Conservation (phyloP, 2,888 invertebrate genomes). For the Drosophila suboccidentalis region DNA sequence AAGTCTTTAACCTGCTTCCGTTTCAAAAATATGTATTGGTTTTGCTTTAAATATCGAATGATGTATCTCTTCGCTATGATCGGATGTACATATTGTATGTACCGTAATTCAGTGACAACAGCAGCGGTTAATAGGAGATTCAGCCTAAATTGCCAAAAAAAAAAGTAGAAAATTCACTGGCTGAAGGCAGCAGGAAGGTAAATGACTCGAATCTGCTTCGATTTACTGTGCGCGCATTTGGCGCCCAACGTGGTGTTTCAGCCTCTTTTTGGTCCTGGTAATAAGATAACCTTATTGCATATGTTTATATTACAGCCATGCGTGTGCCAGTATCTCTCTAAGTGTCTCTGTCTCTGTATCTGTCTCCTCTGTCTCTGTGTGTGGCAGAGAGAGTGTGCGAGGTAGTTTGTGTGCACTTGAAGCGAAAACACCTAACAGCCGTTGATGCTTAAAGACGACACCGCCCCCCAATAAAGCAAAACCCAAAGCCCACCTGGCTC, state of each 20-base stretch:
- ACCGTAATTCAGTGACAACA: conserved; percentile 8
- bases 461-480: conserved; percentile 25
- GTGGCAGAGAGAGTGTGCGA: conserved; percentile 2
- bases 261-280: conserved; percentile 55
- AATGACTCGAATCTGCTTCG: conserved; percentile 50
- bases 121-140: conserved; percentile 9
- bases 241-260: conserved; percentile 24
- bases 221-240: conserved; percentile 47
- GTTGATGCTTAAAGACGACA: conserved; percentile 58
- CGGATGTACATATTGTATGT: neutral
- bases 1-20: too few relatives aligned
- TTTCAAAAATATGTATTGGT: neutral
- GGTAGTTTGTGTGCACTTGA: conserved; percentile 40
- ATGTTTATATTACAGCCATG: conserved; percentile 75
- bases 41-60: neutral
- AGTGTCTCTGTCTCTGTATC: neutral
- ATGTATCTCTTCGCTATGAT: neutral
- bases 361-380: neutral
- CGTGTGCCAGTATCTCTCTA: conserved; percentile 15
- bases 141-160: conserved; percentile 38
- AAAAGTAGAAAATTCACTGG: neutral
- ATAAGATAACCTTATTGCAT: conserved; percentile 80
- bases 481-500: conserved; percentile 20
- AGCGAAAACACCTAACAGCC: conserved; percentile 57
- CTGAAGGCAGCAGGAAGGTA: neutral